Evolutionary conservation across 2,113 vertebrate species (phyloP), one percentile per base, ranked within the genome.

Genomic region (Pelecanus crispus): DNA sequence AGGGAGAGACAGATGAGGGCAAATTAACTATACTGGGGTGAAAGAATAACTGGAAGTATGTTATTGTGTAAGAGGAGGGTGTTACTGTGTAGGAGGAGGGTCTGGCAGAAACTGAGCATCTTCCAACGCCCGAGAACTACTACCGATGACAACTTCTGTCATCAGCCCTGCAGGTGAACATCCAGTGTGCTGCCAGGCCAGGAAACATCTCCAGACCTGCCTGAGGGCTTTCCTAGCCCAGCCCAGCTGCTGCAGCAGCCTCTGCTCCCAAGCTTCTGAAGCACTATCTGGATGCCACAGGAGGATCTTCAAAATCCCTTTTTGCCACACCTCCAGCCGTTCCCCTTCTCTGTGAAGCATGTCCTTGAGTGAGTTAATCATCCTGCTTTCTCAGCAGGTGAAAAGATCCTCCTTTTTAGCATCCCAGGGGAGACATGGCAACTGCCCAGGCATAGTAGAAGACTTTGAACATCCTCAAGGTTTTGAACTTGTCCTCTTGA

Each of bases 401-500:
- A 89, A 56, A 80, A 78, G 66, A 83, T 38, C 18, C 28, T 81
- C 15, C 11, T 44, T 65, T 88, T 73, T 50, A 90, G 63, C 63
- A 68, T 80, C 56, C 28, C 45, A 88, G 26, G 21, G 59, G 62
- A 82, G 52, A 44, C 7, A 91, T 13, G 26, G n/a, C 62, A 84
- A 36, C 53, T 78, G 38, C 34, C 50, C 34, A 36, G 42, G 86
- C 31, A 0, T 45, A 86, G 68, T 53, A 63, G 52, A 65, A 97
- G 93, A 93, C 92, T 96, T 96, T 87, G 93, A 92, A 94, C 85
- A 80, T 94, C 62, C 61, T 94, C 73, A 75, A 59, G 93, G 94
- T 81, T 95, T 90, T 93, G 88, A 94, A 96, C 92, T 93, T 95
- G 81, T 93, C 85, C 87, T 94, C 81, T 94, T 92, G 73, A 91